Evolutionary conservation across 1,140 invertebrate genomes (phyloP).

Genomic region (Halesus radiatus): DNA sequence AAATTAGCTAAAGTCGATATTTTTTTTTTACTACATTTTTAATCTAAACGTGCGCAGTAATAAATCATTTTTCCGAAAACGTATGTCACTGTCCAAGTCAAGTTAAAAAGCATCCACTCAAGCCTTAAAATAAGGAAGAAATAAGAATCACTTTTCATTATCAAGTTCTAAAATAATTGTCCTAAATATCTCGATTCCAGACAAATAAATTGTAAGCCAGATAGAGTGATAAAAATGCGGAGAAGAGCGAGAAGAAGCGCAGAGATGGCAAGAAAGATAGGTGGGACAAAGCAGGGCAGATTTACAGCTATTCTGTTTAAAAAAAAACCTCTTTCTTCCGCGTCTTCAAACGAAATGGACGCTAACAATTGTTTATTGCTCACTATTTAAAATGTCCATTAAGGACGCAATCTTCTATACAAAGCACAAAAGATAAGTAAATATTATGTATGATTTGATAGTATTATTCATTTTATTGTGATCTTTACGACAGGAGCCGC

Average conservation of each 20-base stretch:
- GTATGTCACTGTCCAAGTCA: too few relatives aligned
- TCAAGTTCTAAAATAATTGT: background rate
- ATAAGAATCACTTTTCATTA: background rate
- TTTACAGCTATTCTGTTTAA: slow-evolving; percentile 3
- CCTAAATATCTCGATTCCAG: slow-evolving; percentile 19
- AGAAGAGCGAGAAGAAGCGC: background rate
- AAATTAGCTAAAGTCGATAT: too few relatives aligned
- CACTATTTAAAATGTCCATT: slow-evolving; percentile 38
- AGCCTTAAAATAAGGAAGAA: background rate
- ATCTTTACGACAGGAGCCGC: slow-evolving; percentile 12
- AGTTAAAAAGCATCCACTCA: too few relatives aligned
- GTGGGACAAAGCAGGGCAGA: slow-evolving; percentile 10
- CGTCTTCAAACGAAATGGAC: slow-evolving; percentile 29
- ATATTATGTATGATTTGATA: slow-evolving; percentile 30
- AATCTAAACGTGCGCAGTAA: too few relatives aligned
- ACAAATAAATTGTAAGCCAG: slow-evolving; percentile 20
- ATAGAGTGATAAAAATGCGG: slow-evolving; percentile 17
- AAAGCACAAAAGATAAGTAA: slow-evolving; percentile 21
- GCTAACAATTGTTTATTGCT: slow-evolving; percentile 30
- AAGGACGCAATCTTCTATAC: slow-evolving; percentile 32
- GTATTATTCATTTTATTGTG: slow-evolving; percentile 37
- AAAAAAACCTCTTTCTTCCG: slow-evolving; percentile 27
- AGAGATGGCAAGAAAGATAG: background rate
- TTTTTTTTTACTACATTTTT: too few relatives aligned
- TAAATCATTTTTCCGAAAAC: too few relatives aligned